Percentiles rank a stretch among this genome's conserved stretches.
phyloP scores from a whole-genome alignment of 2,888 invertebrate genomes.

The Trachelus troglodyta region DNA sequence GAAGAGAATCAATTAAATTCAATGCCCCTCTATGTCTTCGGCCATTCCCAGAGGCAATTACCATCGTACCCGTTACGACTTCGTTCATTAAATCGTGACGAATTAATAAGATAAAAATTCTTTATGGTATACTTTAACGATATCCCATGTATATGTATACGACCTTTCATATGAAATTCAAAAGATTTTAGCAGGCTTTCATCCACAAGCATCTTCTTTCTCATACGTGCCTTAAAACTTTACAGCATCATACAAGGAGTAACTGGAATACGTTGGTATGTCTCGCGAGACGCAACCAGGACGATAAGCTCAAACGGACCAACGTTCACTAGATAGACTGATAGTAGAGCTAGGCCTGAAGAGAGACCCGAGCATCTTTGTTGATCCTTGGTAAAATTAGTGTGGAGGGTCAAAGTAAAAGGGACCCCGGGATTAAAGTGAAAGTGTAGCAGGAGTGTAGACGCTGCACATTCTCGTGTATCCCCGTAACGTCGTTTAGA shows the following conservation, averaged over 20 bases:
- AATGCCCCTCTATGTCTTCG: not conserved
- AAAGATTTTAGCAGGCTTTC: not conserved
- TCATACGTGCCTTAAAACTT: not conserved
- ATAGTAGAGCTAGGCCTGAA: not conserved
- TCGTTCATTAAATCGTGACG: not conserved
- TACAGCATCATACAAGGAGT: not conserved
- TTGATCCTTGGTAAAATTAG: not conserved
- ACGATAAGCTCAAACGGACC: not conserved
- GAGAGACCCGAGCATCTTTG: not conserved
- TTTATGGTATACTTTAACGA: not conserved
- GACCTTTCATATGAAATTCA: not conserved
- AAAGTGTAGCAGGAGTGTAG: not conserved
- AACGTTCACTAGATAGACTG: not conserved
- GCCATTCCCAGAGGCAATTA: not conserved
- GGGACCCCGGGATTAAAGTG: not conserved
- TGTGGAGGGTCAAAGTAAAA: not conserved
- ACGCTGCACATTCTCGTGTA: not conserved
- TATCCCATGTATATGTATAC: not conserved
- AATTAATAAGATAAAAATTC: not conserved
- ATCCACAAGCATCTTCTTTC: not conserved
- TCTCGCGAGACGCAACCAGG: not conserved
- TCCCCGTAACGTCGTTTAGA: not conserved
- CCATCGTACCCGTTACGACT: not conserved
- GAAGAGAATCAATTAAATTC: not conserved
- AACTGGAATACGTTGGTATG: not conserved